phyloP scores from a whole-genome alignment of 2,797 vertebrate genomes.

The Platyrinchus mystaceus region DNA sequence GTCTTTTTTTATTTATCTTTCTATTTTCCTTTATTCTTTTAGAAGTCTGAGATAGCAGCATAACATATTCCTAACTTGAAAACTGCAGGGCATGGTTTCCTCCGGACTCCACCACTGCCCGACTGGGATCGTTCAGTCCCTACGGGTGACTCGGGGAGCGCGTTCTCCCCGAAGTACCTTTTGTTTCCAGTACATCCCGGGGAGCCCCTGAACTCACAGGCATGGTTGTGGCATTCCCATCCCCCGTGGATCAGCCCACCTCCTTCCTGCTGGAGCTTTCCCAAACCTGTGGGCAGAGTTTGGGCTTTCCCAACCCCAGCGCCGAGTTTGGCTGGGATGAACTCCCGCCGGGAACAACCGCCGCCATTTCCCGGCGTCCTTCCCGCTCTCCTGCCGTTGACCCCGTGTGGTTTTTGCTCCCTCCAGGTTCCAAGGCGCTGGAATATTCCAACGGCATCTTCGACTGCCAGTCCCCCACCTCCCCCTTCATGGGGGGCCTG shows the following conservation, averaged over 20 bases:
- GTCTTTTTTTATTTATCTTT: background rate
- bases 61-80: background rate
- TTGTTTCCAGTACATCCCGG: rapidly evolving
- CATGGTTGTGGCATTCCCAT: rapidly evolving
- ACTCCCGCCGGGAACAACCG: rapidly evolving
- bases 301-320: rapidly evolving
- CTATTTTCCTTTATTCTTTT: background rate
- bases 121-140: background rate
- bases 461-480: constrained; percentile 97
- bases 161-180: background rate
- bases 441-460: constrained; percentile 96
- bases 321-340: background rate
- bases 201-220: background rate
- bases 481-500: constrained; percentile 92
- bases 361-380: background rate
- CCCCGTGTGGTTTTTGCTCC: background rate
- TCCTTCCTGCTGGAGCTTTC: background rate
- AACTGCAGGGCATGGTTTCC: background rate
- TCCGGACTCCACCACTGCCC: background rate
- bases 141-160: background rate
- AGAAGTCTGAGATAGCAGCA: background rate
- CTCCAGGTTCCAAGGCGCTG: constrained; percentile 91
- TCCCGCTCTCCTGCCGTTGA: background rate
- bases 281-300: background rate
- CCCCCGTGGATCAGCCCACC: background rate